phyloP scores from a whole-genome alignment of 2,113 vertebrate genomes.

The Hyaena hyaena region DNA sequence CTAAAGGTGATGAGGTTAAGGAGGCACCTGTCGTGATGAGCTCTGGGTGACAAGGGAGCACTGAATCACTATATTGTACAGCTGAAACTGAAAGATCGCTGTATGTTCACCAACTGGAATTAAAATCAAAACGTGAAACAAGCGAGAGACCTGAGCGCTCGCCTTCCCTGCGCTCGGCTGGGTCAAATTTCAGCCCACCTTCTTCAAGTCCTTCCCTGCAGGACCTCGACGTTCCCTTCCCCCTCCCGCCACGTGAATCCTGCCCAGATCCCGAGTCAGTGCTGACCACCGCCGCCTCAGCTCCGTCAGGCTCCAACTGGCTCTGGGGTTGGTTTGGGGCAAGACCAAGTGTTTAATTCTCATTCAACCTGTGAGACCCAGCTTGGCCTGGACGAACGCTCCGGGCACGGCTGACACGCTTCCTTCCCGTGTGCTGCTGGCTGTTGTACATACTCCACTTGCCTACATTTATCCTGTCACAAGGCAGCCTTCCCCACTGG shows the following conservation, averaged over 20 bases:
- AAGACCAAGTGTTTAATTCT: neutral
- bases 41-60: too few relatives aligned
- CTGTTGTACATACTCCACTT: neutral
- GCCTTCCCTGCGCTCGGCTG: neutral
- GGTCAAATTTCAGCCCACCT: neutral
- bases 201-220: neutral
- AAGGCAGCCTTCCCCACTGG: neutral
- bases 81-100: neutral
- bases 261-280: neutral
- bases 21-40: neutral
- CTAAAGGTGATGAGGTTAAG: neutral
- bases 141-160: neutral
- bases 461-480: neutral
- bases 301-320: neutral
- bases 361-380: neutral
- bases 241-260: neutral
- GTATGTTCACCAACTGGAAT: neutral
- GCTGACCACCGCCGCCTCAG: neutral
- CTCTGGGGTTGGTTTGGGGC: neutral
- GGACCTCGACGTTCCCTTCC: neutral
- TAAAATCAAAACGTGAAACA: neutral
- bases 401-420: too few relatives aligned
- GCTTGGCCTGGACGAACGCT: neutral
- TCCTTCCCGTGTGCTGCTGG: neutral
- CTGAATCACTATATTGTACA: neutral